Conservation (phyloP, 2,113 vertebrate genomes). For the Otis tarda region DNA sequence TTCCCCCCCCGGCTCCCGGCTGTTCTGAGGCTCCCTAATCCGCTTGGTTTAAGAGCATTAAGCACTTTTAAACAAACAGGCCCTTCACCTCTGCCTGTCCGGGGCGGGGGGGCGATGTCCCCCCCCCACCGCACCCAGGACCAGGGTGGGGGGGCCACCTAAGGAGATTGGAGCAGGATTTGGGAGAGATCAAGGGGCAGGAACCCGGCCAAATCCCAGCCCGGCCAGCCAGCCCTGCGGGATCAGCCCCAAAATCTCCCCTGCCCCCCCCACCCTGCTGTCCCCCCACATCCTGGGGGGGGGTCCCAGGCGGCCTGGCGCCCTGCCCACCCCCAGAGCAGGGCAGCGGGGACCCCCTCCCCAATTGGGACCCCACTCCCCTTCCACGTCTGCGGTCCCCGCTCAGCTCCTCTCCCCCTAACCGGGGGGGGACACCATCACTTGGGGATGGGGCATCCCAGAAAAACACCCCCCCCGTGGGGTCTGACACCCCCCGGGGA, state of each 20-base stretch:
- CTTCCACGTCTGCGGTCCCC: neutral
- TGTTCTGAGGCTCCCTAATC: constrained; percentile 3
- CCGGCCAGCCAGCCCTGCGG: neutral
- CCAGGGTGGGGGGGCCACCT: neutral
- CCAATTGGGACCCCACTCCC: neutral
- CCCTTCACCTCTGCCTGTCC: neutral
- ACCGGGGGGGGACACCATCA: neutral
- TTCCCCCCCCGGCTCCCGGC: neutral
- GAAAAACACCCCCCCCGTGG: too few species aligned
- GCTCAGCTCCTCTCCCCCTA: neutral
- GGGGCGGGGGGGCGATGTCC: neutral
- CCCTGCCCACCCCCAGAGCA: neutral
- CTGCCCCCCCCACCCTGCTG: neutral
- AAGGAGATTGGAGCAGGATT: neutral
- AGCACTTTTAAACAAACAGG: neutral
- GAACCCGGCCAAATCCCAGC: neutral
- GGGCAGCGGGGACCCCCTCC: neutral
- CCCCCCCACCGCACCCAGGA: neutral
- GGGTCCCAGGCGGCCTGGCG: neutral
- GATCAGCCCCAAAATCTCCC: neutral
- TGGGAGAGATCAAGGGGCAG: constrained; percentile 18
- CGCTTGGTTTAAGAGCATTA: constrained; percentile 39
- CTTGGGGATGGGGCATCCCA: too few species aligned
- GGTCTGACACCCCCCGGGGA: too few species aligned
- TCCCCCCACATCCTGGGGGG: neutral